A percentile compares a stretch with the other conserved stretches of the same genome.
phyloP scores from a whole-genome alignment of 2,888 invertebrate species.

The Leptopilina syphax region DNA sequence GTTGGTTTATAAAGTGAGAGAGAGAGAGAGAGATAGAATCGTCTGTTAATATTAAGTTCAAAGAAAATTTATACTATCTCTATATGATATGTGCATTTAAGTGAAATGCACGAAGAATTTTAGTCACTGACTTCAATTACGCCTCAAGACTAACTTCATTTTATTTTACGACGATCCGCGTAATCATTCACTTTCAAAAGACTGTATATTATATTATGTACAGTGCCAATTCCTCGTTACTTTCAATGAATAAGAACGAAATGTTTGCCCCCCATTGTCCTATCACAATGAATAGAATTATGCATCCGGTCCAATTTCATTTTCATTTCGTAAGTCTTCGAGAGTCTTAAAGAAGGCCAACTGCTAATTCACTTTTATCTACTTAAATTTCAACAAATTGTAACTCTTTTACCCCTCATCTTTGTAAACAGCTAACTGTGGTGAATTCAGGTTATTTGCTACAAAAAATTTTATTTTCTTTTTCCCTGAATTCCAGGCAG shows the following conservation, averaged over 20 bases:
- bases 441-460: no score
- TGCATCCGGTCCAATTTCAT: constrained; percentile 21
- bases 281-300: constrained; percentile 7
- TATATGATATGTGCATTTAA: background rate
- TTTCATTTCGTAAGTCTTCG: constrained; percentile 9
- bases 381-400: constrained; percentile 4
- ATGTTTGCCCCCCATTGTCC: constrained; percentile 23
- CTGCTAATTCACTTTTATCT: background rate
- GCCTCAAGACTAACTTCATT: background rate
- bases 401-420: no score
- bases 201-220: background rate
- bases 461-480: no score
- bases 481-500: no score
- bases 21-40: background rate
- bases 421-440: no score
- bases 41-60: background rate
- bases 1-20: background rate
- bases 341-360: constrained; percentile 3
- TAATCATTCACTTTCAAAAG: background rate
- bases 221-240: constrained; percentile 2
- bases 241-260: constrained; percentile 12
- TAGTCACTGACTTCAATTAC: background rate
- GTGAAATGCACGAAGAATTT: background rate
- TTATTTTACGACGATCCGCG: background rate
- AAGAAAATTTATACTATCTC: background rate